Evolutionary conservation across 2,797 vertebrate genomes (phyloP).

Genomic region (Peromyscus attwateri): DNA sequence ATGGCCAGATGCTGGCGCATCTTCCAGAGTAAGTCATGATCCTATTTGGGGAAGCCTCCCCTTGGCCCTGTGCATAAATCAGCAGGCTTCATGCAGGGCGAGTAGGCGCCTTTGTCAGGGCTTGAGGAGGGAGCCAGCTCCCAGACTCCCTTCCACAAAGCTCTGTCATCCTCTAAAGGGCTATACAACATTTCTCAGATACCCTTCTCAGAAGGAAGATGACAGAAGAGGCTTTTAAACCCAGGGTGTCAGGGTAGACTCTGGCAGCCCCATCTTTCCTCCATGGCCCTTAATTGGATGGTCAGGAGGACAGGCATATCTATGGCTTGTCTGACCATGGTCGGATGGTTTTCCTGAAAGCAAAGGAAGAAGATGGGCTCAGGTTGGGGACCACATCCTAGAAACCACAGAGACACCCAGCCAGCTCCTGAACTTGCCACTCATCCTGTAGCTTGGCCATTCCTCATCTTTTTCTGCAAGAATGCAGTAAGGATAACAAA

Average conservation of each 20-base stretch:
- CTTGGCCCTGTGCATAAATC: constrained; percentile 55
- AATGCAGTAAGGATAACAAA: neutral
- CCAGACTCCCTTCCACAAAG: neutral
- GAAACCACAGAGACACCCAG: neutral
- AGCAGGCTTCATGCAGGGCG: neutral
- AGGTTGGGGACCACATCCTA: neutral
- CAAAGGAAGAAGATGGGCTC: neutral
- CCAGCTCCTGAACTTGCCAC: neutral
- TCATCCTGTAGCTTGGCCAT: neutral
- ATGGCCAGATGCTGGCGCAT: neutral
- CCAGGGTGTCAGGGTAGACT: neutral
- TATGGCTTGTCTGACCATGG: constrained; percentile 8
- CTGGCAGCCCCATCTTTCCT: constrained; percentile 42
- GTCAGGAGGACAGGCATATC: constrained; percentile 33
- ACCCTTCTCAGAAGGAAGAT: neutral
- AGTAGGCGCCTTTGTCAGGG: neutral
- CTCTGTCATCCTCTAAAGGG: neutral
- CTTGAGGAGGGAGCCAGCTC: neutral
- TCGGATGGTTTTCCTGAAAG: neutral
- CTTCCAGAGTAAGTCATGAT: neutral
- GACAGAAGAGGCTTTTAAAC: neutral
- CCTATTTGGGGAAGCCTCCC: constrained; percentile 1
- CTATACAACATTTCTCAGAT: neutral
- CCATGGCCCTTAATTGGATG: neutral
- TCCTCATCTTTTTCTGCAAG: neutral